Evolutionary conservation across 2,113 vertebrate species (phyloP).

Genomic region (Delphinus delphis): DNA sequence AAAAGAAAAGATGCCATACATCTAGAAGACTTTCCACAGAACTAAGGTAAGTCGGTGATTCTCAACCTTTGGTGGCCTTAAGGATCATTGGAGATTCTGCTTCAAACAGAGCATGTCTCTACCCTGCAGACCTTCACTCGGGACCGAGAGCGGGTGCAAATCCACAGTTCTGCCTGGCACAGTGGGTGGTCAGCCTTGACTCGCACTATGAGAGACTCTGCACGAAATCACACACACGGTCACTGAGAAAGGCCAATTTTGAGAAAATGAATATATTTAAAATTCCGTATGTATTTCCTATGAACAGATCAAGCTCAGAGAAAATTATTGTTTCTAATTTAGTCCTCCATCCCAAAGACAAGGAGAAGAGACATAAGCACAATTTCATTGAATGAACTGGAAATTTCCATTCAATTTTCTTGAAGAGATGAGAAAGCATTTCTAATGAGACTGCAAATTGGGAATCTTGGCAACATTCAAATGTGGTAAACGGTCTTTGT

Average conservation of each 20-base stretch:
- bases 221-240: accelerated
- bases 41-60: accelerated
- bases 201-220: not conserved
- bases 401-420: constrained; percentile 23
- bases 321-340: constrained; percentile 32
- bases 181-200: accelerated
- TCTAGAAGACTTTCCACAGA: too few species aligned
- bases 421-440: not conserved
- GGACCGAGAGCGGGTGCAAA: accelerated
- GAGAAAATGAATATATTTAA: not conserved
- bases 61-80: accelerated
- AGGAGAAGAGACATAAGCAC: not conserved
- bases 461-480: not conserved
- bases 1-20: accelerated
- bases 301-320: not conserved
- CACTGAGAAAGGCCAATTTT: not conserved
- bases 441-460: not conserved
- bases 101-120: accelerated
- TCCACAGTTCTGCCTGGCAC: accelerated
- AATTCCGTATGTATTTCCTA: not conserved
- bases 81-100: accelerated
- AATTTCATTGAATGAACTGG: not conserved
- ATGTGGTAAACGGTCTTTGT: not conserved
- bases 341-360: not conserved
- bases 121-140: too few species aligned